Conservation (phyloP, 2,888 invertebrate genomes). For the Drosophila affinis region DNA sequence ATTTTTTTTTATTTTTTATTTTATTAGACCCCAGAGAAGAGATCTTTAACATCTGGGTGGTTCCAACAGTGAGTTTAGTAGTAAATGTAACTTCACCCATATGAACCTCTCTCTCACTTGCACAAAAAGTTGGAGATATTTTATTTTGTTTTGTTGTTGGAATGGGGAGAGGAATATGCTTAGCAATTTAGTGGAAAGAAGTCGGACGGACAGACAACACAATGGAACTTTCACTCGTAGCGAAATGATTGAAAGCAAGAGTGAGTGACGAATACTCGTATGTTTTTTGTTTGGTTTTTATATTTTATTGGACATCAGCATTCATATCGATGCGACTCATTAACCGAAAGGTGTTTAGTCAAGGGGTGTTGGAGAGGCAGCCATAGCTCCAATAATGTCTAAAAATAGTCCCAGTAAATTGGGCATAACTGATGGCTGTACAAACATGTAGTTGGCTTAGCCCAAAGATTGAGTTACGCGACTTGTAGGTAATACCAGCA, state of each 20-base stretch:
- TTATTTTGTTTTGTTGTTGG: background rate
- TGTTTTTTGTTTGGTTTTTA: conserved; percentile 34
- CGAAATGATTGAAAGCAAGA: conserved; percentile 65
- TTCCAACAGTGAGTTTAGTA: background rate
- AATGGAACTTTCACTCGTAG: conserved; percentile 62
- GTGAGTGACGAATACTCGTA: conserved; percentile 48
- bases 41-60: conserved; percentile 23
- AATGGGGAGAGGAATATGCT: conserved; percentile 8
- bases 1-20: no score
- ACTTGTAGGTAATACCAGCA: background rate
- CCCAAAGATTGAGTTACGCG: conserved; percentile 5
- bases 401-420: conserved; percentile 28
- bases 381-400: conserved; percentile 13
- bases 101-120: conserved; percentile 6
- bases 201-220: conserved; percentile 38
- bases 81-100: conserved; percentile 7
- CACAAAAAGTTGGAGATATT: conserved; percentile 1
- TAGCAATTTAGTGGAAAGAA: conserved; percentile 52
- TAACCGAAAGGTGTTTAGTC: conserved; percentile 45
- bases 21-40: no score
- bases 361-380: conserved; percentile 23
- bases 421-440: conserved; percentile 31
- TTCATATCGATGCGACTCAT: conserved; percentile 50
- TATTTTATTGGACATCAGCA: conserved; percentile 41
- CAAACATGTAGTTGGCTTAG: conserved; percentile 3